Conservation (phyloP, 2,113 vertebrate genomes). For the Raphicerus campestris region DNA sequence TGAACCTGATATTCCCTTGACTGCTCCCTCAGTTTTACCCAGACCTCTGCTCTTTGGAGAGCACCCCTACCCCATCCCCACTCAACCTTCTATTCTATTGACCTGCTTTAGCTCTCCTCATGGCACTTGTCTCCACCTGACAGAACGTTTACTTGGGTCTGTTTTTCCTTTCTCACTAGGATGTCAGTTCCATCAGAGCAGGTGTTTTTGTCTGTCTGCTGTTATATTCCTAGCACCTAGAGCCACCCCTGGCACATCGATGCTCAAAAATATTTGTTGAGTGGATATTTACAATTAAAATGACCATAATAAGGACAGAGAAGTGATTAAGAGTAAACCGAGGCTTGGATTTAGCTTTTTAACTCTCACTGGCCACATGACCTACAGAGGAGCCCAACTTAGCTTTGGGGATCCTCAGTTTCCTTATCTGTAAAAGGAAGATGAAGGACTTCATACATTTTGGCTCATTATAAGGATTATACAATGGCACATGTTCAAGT, state of each 20-base stretch:
- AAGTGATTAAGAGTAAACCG: neutral
- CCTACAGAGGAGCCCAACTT: neutral
- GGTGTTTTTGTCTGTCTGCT: neutral
- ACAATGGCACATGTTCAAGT: rapidly evolving
- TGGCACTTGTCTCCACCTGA: neutral
- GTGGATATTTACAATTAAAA: neutral
- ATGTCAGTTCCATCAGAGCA: neutral
- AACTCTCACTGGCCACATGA: neutral
- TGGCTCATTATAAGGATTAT: neutral
- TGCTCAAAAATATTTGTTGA: neutral
- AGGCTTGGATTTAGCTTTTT: neutral
- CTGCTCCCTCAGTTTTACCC: neutral
- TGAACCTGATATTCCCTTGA: neutral
- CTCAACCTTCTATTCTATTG: neutral
- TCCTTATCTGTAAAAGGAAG: neutral
- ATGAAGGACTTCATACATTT: neutral
- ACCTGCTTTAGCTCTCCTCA: neutral
- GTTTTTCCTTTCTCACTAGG: neutral
- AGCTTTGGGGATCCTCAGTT: neutral
- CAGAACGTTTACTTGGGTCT: neutral
- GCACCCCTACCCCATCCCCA: neutral
- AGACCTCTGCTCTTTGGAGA: neutral
- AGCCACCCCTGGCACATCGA: neutral
- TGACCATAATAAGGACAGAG: neutral
- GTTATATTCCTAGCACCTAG: neutral